Base-by-base conservation (phyloP, 2,888 invertebrate species). In the Xiphydria camelus region DNA sequence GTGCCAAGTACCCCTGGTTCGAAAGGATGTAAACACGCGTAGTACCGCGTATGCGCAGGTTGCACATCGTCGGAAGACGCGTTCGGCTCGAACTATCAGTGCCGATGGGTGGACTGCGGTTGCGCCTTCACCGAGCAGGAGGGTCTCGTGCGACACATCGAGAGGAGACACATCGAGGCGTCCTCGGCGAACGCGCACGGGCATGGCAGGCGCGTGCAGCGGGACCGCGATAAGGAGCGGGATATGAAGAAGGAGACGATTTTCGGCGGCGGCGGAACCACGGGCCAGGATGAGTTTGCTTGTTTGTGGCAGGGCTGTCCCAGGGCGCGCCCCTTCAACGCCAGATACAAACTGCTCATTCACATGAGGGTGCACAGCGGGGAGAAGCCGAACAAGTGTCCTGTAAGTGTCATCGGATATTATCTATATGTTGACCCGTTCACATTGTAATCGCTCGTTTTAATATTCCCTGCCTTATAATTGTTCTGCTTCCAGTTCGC, bases 341-440 rank as follows among this genome's bases (percentile, higher is more conserved):
- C 98, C 0, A 84, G 97, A 55, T 99, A 99, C 80, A 99, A 98
- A 76, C 80, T 99, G 31, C 84, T 97, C 26, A 98, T 91, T 39
- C 96, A 97, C 71, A 95, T 98, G 94, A 79, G 98, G 10, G 91
- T 97, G 0, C 99, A 99, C 75, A 96, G 95, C 14, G 97, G 98
- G 3, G 97, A 99, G 70, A 98, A 98, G 72, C 98, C 98, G 0
- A 96, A 98, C 76, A 89, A 92, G 76, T 99, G 98, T 77, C 90
- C 91, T 76, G 97, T 98, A 80, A 89, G 91, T 86, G 51, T 25
- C 5, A 9, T 7, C 20, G 36, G 15, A 29, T 2, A n/a, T n/a
- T n/a, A n/a, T n/a, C n/a, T n/a, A n/a, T n/a, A n/a, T n/a, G n/a
- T n/a, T n/a, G n/a, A n/a, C n/a, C n/a, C n/a, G n/a, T n/a, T n/a